Base-by-base conservation (phyloP, 1,140 invertebrate genomes). In the Diplogasteroides magnus region DNA sequence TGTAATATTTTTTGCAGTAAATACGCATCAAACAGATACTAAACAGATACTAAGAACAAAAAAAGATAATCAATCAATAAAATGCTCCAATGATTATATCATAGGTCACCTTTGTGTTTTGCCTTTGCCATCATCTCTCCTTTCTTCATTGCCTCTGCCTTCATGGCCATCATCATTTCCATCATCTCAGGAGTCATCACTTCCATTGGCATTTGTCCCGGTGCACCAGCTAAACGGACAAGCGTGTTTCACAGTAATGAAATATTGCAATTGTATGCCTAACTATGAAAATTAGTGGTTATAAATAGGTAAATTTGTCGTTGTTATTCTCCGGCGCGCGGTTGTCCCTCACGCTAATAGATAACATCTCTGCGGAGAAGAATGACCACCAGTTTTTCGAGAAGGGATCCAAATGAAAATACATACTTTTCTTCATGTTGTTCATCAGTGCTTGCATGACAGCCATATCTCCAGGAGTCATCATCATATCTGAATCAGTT, bases 181-280 rank as follows among this genome's bases (percentile, higher is more conserved):
- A 55, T 68, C 2, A 37, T 27, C 65, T 73, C 32, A 19, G 37
- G 37, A 19, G 37, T 48, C 37, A 48, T 48, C n/a, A n/a, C n/a
- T 48, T 48, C 37, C 37, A 48, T 48, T 19, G 37, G 6, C 6
- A 48, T 6, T 11, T 6, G 37, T 11, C 6, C 6, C 37, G 37
- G 6, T 19, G 37, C 37, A 48, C 37, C 37, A 19, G 37, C 6
- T n/a, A n/a, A n/a, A n/a, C n/a, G n/a, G n/a, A n/a, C n/a, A 48
- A 19, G 6, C 37, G 19, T 48, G 6, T 6, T 19, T 48, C 6
- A 48, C 6, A 48, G 19, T 48, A 48, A 48, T 48, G 6, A 19
- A 48, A 19, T 11, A 48, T 48, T 48, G 19, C 37, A 48, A 48
- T 11, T 11, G 6, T 48, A 6, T 48, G 37, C 19, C 6, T 11